Base-by-base conservation (phyloP, 2,888 invertebrate species). In the Pristionchus arcanus region DNA sequence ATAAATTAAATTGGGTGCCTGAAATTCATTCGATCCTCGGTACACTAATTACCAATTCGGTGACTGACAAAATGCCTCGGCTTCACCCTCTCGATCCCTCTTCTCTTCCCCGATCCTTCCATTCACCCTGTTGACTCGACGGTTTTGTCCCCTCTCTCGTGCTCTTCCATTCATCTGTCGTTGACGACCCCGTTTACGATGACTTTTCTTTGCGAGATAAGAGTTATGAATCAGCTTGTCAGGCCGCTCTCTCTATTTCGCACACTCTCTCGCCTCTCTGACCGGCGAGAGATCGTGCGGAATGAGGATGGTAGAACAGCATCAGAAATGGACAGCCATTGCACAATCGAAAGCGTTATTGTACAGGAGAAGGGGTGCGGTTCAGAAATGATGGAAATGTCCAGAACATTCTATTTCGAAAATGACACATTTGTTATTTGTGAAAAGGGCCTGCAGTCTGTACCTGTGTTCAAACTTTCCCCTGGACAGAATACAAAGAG, bases 101-200 rank as follows among this genome's bases (percentile, higher is more conserved):
- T 2, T 49, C 49, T 2, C 4, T 53, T 53, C 49, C 49, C 49
- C 0, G 15, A 28, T 28, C 49, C 4, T 53, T 28, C n/a, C 49
- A 28, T 77, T 21, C 9, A 19, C 2, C 25, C 4, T 81, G 49
- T 81, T 81, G 81, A 81, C 49, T 28, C 28, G 81, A 53, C 49
- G 53, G 81, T 81, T 81, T 81, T 49, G 7, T 21, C 77, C 19
- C 13, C 25, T 9, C 37, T 19, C 49, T 81, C 49, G 13, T n/a
- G n/a, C 37, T 68, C 68, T 34, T 68, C 68, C 15, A 15, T 31
- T 68, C 13, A 16, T 19, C 42, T 74, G 21, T 37, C 34, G 74
- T 74, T 74, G 74, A 74, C 74, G 74, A 74, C 74, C 74, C 71
- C 74, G 74, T 81, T 81, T 81, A 81, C 81, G 81, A 81, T 81